Percentiles rank a stretch among this genome's conserved stretches.
These are phyloP conservation scores for Diloba caeruleocephala DNA, from an alignment of 2,888 invertebrate species.

Conservation along the genomic window DNA sequence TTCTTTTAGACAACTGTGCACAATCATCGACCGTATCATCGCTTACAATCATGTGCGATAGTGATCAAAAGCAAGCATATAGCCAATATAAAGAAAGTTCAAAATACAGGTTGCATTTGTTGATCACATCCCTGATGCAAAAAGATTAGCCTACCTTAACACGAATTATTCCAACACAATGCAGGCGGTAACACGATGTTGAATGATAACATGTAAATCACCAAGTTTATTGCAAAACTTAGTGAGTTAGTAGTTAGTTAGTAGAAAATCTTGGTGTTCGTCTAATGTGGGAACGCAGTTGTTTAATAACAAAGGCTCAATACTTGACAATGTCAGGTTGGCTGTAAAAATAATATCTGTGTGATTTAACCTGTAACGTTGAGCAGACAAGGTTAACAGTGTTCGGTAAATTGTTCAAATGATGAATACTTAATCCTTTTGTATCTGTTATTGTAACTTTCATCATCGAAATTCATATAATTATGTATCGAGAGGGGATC, in stretches of 20 bases:
- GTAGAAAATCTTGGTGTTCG: conserved; percentile 42
- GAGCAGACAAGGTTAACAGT: conserved; percentile 30
- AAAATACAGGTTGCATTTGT: too few relatives aligned
- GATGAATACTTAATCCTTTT: not conserved
- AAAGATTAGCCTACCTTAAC: conserved; percentile 22
- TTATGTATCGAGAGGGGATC: too few relatives aligned
- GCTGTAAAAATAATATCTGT: conserved; percentile 54
- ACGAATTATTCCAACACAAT: conserved; percentile 6
- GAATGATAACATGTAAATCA: conserved; percentile 16
- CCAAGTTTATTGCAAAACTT: conserved; percentile 24
- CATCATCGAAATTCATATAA: too few relatives aligned
- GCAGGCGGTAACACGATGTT: conserved; percentile 10
- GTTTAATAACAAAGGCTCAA: conserved; percentile 63
- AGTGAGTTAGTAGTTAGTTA: too few relatives aligned
- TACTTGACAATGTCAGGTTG: conserved; percentile 62
- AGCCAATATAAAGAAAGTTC: too few relatives aligned
- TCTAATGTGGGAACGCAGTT: conserved; percentile 63
- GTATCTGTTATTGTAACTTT: too few relatives aligned
- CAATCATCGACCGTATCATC: too few relatives aligned
- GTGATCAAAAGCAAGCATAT: too few relatives aligned
- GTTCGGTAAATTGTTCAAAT: conserved; percentile 17
- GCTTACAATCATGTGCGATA: too few relatives aligned
- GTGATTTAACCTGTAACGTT: conserved; percentile 30
- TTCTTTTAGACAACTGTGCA: too few relatives aligned
- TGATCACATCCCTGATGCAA: too few relatives aligned